A percentile compares a stretch with the other conserved stretches of the same genome.
Conservation (phyloP, 2,113 vertebrate species). For the Myocastor coypus region DNA sequence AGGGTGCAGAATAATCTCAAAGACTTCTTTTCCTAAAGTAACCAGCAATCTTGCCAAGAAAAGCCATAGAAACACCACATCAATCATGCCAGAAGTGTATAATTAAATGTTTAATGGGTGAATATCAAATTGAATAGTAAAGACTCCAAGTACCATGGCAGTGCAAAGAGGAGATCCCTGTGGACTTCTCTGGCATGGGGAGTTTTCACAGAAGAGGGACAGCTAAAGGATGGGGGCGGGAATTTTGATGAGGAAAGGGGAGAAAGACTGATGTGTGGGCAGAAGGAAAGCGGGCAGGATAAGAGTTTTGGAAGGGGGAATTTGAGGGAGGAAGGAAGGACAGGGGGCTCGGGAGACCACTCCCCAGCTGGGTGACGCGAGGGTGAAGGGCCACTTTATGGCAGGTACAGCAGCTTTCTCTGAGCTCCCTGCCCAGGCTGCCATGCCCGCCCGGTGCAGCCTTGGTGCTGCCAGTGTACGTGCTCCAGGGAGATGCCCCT, state of each 20-base stretch:
- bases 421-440: background rate
- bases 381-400: background rate
- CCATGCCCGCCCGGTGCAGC: background rate
- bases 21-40: slow-evolving; percentile 7
- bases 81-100: background rate
- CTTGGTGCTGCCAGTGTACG: background rate
- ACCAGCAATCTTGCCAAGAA: background rate
- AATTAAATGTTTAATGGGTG: slow-evolving; percentile 42
- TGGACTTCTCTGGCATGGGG: background rate
- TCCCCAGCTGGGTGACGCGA: background rate
- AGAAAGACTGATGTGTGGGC: too few relatives aligned
- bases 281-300: background rate
- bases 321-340: background rate
- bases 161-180: background rate
- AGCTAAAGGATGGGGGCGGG: background rate
- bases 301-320: background rate
- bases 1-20: background rate
- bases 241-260: background rate
- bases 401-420: background rate
- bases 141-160: background rate
- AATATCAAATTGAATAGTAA: background rate
- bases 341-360: background rate
- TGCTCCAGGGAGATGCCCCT: background rate
- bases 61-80: background rate
- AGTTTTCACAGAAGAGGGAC: background rate